A percentile compares a stretch with the other conserved stretches of the same genome.
phyloP scores from a whole-genome alignment of 2,797 vertebrate genomes.

The Apodemus agrarius region DNA sequence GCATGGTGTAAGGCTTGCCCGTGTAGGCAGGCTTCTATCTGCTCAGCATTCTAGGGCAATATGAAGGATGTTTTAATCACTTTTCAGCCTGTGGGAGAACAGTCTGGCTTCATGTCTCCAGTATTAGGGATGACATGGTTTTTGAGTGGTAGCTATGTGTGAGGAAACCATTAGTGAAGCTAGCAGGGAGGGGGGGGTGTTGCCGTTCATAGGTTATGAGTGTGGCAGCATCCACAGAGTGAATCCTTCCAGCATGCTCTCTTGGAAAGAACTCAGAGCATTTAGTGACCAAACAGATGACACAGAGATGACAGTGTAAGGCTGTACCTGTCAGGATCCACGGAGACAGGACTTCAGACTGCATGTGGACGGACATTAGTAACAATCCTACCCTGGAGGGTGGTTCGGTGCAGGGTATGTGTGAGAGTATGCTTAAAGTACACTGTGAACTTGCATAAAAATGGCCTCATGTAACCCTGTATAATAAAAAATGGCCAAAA shows the following conservation, averaged over 20 bases:
- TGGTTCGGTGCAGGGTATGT: neutral
- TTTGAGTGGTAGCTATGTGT: neutral
- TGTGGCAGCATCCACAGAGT: neutral
- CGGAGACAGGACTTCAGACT: constrained; percentile 40
- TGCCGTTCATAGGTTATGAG: constrained; percentile 24
- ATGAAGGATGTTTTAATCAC: constrained; percentile 21
- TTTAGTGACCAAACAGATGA: constrained; percentile 8
- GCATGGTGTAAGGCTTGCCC: neutral
- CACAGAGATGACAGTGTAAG: neutral
- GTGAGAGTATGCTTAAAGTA: neutral
- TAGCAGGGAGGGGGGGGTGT: neutral
- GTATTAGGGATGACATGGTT: neutral
- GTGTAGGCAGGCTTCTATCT: constrained; percentile 40
- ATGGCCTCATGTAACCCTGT: neutral
- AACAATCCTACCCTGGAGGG: neutral
- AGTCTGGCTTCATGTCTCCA: constrained; percentile 12
- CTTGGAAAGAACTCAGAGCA: constrained; percentile 6
- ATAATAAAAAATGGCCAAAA: neutral
- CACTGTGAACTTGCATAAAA: neutral
- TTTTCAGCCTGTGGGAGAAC: neutral
- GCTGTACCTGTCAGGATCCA: constrained; percentile 33
- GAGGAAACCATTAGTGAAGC: constrained; percentile 50
- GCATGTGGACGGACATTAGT: neutral
- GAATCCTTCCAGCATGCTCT: constrained; percentile 28
- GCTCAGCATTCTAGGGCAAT: neutral